Conservation (phyloP, 2,888 invertebrate genomes). For the Apantesis nais region DNA sequence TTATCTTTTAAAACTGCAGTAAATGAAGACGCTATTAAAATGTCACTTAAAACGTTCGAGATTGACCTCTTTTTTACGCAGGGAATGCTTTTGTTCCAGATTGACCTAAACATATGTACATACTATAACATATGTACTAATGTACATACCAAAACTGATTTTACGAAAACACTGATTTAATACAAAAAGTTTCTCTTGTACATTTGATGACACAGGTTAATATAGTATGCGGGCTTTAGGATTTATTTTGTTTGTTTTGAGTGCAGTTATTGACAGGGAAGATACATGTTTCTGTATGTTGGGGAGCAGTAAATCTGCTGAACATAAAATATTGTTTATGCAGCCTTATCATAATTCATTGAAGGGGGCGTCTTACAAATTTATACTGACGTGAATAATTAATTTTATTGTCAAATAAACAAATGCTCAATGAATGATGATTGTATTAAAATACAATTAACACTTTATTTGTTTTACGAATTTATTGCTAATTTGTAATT, state of each 20-base stretch:
- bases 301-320: slow-evolving; percentile 49
- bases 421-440: slow-evolving; percentile 34
- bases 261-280: slow-evolving; percentile 58
- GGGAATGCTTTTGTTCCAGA: too few relatives aligned
- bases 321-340: slow-evolving; percentile 44
- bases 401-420: slow-evolving; percentile 69
- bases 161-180: not conserved
- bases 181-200: not conserved
- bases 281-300: slow-evolving; percentile 55
- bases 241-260: slow-evolving; percentile 66
- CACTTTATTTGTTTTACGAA: slow-evolving; percentile 20
- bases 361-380: slow-evolving; percentile 54
- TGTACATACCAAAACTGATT: not conserved
- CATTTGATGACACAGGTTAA: not conserved
- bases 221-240: slow-evolving; percentile 23
- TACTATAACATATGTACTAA: too few relatives aligned
- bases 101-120: not conserved
- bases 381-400: slow-evolving; percentile 63
- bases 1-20: not conserved
- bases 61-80: too few relatives aligned
- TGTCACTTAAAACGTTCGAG: not conserved
- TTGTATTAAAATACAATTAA: slow-evolving; percentile 49
- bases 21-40: not conserved
- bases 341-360: slow-evolving; percentile 66
- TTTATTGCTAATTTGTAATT: slow-evolving; percentile 12